Base-by-base conservation (phyloP, 1,140 invertebrate genomes). In the Agrypnia vestita region DNA sequence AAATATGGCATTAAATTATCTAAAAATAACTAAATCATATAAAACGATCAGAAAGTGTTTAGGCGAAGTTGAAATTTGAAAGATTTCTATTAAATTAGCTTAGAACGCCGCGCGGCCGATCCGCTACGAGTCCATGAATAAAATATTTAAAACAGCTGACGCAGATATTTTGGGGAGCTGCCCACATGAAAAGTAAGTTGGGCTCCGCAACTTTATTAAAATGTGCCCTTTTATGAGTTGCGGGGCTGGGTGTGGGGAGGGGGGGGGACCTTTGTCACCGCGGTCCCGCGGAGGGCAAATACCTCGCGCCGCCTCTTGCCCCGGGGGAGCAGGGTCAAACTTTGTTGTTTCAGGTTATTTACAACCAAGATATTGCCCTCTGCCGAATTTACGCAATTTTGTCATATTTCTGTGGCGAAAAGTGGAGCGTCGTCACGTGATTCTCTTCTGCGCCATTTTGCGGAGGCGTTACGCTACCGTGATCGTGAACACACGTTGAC, bases 101-200 rank as follows among this genome's bases (percentile, higher is more conserved):
- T n/a, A n/a, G n/a, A n/a, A n/a, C n/a, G n/a, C n/a, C n/a, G n/a
- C n/a, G n/a, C 25, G 6, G 25, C 25, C 25, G 6, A 35, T 35
- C 6, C 25, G 25, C 6, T 35, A 35, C 25, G 25, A 6, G 25
- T 35, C 35, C 25, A 44, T 35, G n/a, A 64, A 64, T 64, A 64
- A 64, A 64, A 25, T 43, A 64, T 44, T 64, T 64, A 12, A 64
- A 64, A 64, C 61, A 64, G 61, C 10, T 64, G 61, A 64, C 8
- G 10, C 35, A 13, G 61, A n/a, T 64, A n/a, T 64, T 21, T 9
- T 15, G 8, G 21, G 17, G 55, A 10, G 15, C 17, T 21, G 55
- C 55, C 55, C 55, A 59, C 55, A 9, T 59, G 12, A 59, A 56
- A 64, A 64, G 25, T 25, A 64, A 64, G 11, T 25, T 62, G n/a